A percentile compares a stretch with the other conserved stretches of the same genome.
These are phyloP conservation scores for Monomorium pharaonis DNA, from an alignment of 1,140 invertebrate genomes.

Conservation along the genomic window DNA sequence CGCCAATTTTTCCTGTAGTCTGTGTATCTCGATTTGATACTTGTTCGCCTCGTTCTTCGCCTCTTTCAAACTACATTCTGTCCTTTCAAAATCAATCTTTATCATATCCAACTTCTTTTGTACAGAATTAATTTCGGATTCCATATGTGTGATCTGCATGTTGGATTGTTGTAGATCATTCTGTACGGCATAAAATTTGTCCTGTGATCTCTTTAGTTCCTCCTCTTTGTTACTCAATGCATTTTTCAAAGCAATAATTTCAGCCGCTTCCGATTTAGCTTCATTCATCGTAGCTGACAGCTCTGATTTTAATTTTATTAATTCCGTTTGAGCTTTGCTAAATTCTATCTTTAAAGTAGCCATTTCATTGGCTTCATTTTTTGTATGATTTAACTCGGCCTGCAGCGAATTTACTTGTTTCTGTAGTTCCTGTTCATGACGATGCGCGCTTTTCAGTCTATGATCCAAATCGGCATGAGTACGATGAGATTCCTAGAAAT, in stretches of 20 bases:
- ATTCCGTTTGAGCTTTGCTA: constrained; percentile 74
- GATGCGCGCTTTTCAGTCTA: constrained; percentile 83
- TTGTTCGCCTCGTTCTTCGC: constrained; percentile 76
- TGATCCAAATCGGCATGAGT: constrained; percentile 85
- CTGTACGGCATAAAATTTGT: constrained; percentile 72
- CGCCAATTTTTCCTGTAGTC: constrained; percentile 74
- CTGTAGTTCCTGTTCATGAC: constrained; percentile 81
- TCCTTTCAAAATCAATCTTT: constrained; percentile 67
- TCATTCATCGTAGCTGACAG: constrained; percentile 72
- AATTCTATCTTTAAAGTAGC: constrained; percentile 75
- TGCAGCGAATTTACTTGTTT: constrained; percentile 80
- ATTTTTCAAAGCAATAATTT: constrained; percentile 70
- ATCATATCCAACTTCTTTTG: constrained; percentile 72
- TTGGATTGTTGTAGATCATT: constrained; percentile 73
- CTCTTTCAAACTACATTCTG: constrained; percentile 70
- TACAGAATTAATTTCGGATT: constrained; percentile 63
- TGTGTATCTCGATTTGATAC: constrained; percentile 70
- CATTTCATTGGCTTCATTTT: constrained; percentile 75
- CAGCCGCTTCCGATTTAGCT: constrained; percentile 71
- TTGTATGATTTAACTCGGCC: constrained; percentile 76
- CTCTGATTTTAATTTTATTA: constrained; percentile 76
- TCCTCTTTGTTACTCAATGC: constrained; percentile 73
- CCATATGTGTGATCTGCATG: constrained; percentile 65
- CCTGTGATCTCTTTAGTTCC: constrained; percentile 68
- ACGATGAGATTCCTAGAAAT: constrained; percentile 85